Evolutionary conservation across 2,888 invertebrate genomes (phyloP).

Genomic region (Terebella lapidaria): DNA sequence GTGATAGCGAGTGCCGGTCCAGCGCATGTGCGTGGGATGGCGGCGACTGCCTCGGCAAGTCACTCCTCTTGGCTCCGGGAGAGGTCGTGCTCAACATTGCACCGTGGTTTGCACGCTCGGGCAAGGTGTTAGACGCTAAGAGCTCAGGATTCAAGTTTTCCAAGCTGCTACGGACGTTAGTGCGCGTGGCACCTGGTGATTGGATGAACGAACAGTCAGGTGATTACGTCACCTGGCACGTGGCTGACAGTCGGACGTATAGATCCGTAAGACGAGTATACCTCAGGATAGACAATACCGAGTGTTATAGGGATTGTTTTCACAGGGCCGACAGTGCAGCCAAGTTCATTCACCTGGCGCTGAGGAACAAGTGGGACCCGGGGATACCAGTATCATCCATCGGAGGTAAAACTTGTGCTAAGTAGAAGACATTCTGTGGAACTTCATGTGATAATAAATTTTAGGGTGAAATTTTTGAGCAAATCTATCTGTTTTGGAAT

Average conservation of each 20-base stretch:
- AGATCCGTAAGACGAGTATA: constrained; percentile 4
- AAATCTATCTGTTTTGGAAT: neutral
- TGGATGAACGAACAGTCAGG: constrained; percentile 2
- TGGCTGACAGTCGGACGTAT: neutral
- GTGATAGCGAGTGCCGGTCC: constrained; percentile 16
- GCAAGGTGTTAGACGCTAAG: constrained; percentile 4
- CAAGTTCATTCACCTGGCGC: constrained; percentile 14
- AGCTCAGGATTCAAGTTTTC: constrained; percentile 13
- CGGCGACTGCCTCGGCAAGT: constrained; percentile 17
- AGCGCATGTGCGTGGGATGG: constrained; percentile 19
- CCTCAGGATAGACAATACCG: constrained; percentile 19
- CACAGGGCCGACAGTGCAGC: constrained; percentile 12
- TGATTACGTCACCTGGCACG: constrained; percentile 2
- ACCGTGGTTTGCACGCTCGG: neutral
- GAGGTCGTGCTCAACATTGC: constrained; percentile 13
- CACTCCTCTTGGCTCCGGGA: constrained; percentile 14
- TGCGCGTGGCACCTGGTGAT: constrained; percentile 14
- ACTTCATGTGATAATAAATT: too few relatives aligned
- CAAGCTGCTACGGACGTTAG: constrained; percentile 15
- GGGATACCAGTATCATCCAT: constrained; percentile 17
- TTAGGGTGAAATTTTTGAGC: neutral
- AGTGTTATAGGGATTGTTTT: constrained; percentile 17
- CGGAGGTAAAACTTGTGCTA: constrained; percentile 18
- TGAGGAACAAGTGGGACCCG: constrained; percentile 18
- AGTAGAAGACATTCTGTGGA: too few relatives aligned